Conservation (phyloP, 2,113 vertebrate species). For the Engraulis encrasicolus region DNA sequence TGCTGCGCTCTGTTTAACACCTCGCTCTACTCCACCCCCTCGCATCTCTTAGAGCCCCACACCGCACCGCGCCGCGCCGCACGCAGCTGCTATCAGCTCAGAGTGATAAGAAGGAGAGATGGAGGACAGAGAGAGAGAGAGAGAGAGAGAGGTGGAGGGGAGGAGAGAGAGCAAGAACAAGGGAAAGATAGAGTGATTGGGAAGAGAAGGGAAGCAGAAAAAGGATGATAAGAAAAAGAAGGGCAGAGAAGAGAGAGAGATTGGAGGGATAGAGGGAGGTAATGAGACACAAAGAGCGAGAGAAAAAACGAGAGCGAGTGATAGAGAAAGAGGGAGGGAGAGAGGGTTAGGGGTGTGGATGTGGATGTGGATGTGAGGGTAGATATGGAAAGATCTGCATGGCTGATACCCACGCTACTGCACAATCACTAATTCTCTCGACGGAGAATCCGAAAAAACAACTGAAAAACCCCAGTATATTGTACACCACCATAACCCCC, state of each 20-base stretch:
- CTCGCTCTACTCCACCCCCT: constrained; percentile 12
- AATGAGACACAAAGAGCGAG: too few relatives aligned
- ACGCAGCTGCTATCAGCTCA: neutral
- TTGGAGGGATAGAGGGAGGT: too few relatives aligned
- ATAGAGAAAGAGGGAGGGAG: too few relatives aligned
- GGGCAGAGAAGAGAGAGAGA: too few relatives aligned
- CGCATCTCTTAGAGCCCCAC: constrained; percentile 4
- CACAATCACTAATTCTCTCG: neutral
- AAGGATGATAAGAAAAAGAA: too few relatives aligned
- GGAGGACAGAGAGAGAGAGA: neutral
- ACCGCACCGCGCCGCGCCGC: too few relatives aligned
- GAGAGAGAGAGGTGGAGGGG: neutral
- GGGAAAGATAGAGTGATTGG: too few relatives aligned
- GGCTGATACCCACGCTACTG: neutral
- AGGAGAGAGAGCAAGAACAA: neutral
- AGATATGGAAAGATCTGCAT: neutral
- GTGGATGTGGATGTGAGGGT: too few relatives aligned
- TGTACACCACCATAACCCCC: neutral
- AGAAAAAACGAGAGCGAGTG: too few relatives aligned
- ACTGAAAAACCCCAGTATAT: neutral
- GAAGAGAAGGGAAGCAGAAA: too few relatives aligned
- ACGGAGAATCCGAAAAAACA: neutral
- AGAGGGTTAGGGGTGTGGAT: too few relatives aligned
- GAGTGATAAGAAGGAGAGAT: neutral
- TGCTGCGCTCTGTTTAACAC: constrained; percentile 27